Base-by-base conservation (phyloP, 2,113 vertebrate species). In the Pyxicephalus adspersus region DNA sequence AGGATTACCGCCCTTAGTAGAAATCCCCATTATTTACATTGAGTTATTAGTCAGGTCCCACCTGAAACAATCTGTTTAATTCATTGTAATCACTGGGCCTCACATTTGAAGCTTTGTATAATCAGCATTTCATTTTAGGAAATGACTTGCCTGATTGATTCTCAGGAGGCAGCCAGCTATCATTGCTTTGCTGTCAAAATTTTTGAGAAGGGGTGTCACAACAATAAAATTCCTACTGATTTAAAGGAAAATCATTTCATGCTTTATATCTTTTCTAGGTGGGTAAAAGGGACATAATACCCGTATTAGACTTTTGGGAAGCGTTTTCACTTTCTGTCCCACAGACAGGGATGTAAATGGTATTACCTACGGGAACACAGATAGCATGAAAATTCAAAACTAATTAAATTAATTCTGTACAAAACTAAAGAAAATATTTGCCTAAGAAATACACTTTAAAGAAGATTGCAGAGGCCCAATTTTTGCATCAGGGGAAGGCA, bases 91-190 rank as follows among this genome's bases (percentile, higher is more conserved):
- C 92, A 93, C 91, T 94, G 92, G 93, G 92, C 92, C 91, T 93
- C 93, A 93, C 90, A 91, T 88, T 90, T 93, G 92, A 92, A 92
- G 91, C 92, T 93, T 92, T 94, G 92, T 94, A 93, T 94, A 94
- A 94, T 94, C 92, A 94, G 93, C 92, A 94, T 94, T 94, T 94
- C 92, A 94, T 94, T 94, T 80, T 94, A 94, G 92, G 93, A 93
- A 93, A 94, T 94, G 93, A 94, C 93, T 94, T 94, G 92, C 91
- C 91, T 94, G 93, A 94, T 92, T 94, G 92, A 94, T 91, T 92
- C 92, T 94, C 92, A 72, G 89, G 93, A 94, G 92, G 90, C 90
- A 91, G 91, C 65, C 85, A 87, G 92, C 93, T 94, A 90, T 94
- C 93, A 94, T 90, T 90, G 91, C 87, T 86, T 89, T 86, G 87